Conservation (phyloP, 2,888 invertebrate genomes). For the Lissocephala sabroskyi region DNA sequence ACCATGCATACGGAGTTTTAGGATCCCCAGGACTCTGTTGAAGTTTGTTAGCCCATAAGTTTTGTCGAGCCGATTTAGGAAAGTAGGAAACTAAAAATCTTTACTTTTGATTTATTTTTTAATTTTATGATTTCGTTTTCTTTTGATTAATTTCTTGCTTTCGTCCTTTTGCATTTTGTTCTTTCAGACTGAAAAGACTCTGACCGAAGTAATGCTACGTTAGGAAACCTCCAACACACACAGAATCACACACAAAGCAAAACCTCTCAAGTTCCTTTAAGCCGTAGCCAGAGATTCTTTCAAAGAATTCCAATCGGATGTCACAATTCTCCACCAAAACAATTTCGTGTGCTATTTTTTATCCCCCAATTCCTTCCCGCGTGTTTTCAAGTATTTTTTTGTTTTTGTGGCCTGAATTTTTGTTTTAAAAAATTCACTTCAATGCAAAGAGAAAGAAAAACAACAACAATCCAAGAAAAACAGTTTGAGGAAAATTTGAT, state of each 20-base stretch:
- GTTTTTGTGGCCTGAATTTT: slow-evolving; percentile 47
- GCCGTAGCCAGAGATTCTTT: too few relatives aligned
- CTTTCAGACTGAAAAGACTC: slow-evolving; percentile 82
- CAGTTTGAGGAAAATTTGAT: slow-evolving; percentile 6
- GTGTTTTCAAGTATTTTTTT: neutral
- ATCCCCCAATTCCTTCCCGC: neutral
- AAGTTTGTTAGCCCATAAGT: too few relatives aligned
- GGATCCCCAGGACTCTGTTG: slow-evolving; percentile 1
- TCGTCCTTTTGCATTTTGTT: neutral
- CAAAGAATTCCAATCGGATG: too few relatives aligned
- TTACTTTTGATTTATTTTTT: neutral
- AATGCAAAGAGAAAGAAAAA: too few relatives aligned
- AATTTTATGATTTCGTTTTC: neutral
- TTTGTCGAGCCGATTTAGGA: too few relatives aligned
- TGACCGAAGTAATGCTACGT: slow-evolving; percentile 79
- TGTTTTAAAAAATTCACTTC: slow-evolving; percentile 62
- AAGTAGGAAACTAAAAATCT: too few relatives aligned
- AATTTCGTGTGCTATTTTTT: neutral
- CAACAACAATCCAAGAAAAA: slow-evolving; percentile 13
- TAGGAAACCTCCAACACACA: slow-evolving; percentile 33
- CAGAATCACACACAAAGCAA: neutral
- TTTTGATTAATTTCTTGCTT: slow-evolving; percentile 10
- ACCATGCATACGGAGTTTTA: slow-evolving; percentile 55
- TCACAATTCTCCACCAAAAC: too few relatives aligned
- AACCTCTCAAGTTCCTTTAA: too few relatives aligned